Evolutionary conservation across 2,888 invertebrate genomes (phyloP).

Genomic region (Quadroppia sp.): DNA sequence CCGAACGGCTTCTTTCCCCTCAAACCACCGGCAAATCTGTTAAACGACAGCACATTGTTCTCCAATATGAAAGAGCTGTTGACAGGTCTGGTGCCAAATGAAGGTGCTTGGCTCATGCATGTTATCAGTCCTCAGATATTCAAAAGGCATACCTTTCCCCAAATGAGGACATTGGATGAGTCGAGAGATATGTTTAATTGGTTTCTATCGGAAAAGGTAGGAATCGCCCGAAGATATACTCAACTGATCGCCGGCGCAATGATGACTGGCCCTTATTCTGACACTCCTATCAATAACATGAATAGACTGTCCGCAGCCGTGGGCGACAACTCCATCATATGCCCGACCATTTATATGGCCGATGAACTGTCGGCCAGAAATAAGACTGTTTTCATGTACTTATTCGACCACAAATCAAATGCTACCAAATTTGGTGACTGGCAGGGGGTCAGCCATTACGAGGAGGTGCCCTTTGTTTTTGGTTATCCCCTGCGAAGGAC

Average conservation of each 20-base stretch:
- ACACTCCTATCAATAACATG: neutral
- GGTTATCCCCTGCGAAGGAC: constrained; percentile 70
- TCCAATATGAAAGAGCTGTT: neutral
- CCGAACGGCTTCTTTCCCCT: neutral
- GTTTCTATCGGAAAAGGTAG: neutral
- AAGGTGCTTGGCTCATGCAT: neutral
- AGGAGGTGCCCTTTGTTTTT: constrained; percentile 89
- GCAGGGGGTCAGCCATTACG: constrained; percentile 93
- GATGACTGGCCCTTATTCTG: neutral
- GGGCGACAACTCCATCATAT: constrained; percentile 16
- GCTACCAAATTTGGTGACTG: constrained; percentile 72
- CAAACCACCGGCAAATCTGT: neutral
- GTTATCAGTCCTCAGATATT: neutral
- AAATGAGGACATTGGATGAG: neutral
- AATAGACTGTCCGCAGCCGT: neutral
- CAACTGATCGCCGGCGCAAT: neutral
- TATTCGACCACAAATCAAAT: constrained; percentile 39
- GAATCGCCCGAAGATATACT: neutral
- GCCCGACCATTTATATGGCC: constrained; percentile 37
- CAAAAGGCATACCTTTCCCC: neutral
- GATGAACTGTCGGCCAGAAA: constrained; percentile 22
- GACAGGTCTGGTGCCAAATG: neutral
- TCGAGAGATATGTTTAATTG: neutral
- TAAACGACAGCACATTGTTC: neutral
- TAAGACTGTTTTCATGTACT: constrained; percentile 38